Evolutionary conservation across 1,140 invertebrate species (phyloP).

Genomic region (Choristoneura fumiferana): DNA sequence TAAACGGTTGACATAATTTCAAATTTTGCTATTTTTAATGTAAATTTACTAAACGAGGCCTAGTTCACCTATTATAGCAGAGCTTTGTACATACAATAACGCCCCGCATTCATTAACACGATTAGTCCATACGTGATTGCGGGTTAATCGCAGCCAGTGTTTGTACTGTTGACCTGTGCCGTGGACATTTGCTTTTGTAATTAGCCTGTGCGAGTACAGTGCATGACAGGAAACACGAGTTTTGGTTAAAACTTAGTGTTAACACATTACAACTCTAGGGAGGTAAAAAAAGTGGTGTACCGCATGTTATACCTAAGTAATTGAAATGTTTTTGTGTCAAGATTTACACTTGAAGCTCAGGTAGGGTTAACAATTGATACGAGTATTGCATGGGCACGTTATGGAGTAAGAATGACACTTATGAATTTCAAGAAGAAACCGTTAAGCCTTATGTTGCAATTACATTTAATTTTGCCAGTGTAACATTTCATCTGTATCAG

Average conservation of each 20-base stretch:
- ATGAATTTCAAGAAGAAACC: not conserved
- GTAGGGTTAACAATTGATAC: no score
- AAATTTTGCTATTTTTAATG: slow-evolving; percentile 29
- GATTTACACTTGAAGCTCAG: no score
- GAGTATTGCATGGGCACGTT: no score
- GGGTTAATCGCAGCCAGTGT: slow-evolving; percentile 38
- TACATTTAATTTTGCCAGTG: not conserved
- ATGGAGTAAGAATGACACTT: no score
- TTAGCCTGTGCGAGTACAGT: slow-evolving; percentile 41
- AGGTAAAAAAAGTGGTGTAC: no score
- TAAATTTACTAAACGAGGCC: slow-evolving; percentile 26
- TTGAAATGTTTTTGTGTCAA: no score
- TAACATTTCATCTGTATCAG: no score
- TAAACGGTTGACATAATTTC: no score
- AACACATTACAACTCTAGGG: no score
- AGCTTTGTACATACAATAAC: slow-evolving; percentile 27
- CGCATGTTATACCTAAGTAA: no score
- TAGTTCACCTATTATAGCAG: no score
- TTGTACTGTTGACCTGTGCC: slow-evolving; percentile 44
- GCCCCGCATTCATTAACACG: slow-evolving; percentile 55
- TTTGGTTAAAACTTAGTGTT: no score
- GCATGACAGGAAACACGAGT: not conserved
- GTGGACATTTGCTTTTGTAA: slow-evolving; percentile 51
- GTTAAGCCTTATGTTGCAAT: not conserved
- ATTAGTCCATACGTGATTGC: slow-evolving; percentile 52